phyloP scores from a whole-genome alignment of 1,140 invertebrate genomes.

The Trachymyrmex septentrionalis region DNA sequence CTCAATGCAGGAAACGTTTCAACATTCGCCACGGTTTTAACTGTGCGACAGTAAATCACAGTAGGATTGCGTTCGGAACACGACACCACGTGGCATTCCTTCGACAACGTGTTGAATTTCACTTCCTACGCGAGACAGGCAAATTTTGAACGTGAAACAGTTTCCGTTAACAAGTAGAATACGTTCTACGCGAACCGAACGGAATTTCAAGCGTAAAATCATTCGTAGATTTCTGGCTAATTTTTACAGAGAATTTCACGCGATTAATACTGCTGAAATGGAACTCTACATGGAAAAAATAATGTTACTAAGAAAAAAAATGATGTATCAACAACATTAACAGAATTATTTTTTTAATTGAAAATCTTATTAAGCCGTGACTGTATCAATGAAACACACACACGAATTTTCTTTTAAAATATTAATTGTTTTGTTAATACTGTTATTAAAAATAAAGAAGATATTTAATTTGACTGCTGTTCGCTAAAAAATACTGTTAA shows the following conservation, averaged over 20 bases:
- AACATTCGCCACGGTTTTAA: conserved; percentile 51
- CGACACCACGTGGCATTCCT: conserved; percentile 64
- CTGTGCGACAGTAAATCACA: conserved; percentile 57
- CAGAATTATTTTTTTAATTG: too few species aligned
- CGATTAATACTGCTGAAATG: not conserved
- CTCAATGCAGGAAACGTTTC: conserved; percentile 45
- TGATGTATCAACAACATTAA: too few species aligned
- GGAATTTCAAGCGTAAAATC: not conserved
- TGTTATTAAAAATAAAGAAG: too few species aligned
- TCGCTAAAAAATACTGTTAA: too few species aligned
- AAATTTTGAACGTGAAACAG: conserved; percentile 42
- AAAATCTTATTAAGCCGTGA: too few species aligned
- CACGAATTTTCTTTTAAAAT: too few species aligned
- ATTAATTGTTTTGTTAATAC: too few species aligned
- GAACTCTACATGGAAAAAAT: not conserved
- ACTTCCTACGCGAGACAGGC: conserved; percentile 41
- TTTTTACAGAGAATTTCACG: not conserved
- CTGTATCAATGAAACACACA: too few species aligned
- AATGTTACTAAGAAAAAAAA: too few species aligned
- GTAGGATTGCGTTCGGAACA: conserved; percentile 56
- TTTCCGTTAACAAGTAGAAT: conserved; percentile 34
- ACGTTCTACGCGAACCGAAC: not conserved
- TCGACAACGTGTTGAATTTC: conserved; percentile 64
- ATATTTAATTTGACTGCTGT: too few species aligned
- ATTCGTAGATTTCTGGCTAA: not conserved